Percentiles rank a stretch among this genome's conserved stretches.
Evolutionary conservation across 2,888 invertebrate genomes (phyloP).

Genomic region (Parelbella ahira): DNA sequence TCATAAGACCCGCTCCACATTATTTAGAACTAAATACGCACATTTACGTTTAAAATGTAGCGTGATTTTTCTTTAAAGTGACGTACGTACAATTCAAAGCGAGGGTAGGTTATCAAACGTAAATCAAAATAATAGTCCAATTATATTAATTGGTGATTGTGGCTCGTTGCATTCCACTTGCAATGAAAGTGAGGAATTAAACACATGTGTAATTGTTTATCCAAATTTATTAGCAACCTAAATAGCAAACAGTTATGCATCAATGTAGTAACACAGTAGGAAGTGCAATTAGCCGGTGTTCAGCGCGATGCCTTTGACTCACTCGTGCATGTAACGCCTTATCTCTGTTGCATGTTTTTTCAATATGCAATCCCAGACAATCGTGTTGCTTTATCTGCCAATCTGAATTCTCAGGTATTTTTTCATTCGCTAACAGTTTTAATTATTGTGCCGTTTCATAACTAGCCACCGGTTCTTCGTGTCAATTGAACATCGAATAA

Average conservation of each 20-base stretch:
- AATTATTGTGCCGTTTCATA: conserved; percentile 74
- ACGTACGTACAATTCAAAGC: no score
- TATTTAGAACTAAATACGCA: no score
- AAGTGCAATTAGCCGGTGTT: conserved; percentile 72
- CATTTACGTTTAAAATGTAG: no score
- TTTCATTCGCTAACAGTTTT: conserved; percentile 69
- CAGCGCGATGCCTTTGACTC: conserved; percentile 64
- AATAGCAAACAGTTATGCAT: conserved; percentile 41
- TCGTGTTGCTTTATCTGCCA: conserved; percentile 67
- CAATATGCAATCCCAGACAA: conserved; percentile 78
- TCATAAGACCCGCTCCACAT: conserved; percentile 6
- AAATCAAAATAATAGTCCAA: conserved; percentile 15
- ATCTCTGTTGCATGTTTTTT: conserved; percentile 80
- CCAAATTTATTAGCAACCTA: conserved; percentile 30
- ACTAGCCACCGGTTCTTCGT: conserved; percentile 58
- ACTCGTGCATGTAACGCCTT: conserved; percentile 74
- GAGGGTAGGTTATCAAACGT: conserved; percentile 13
- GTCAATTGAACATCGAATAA: conserved; percentile 59
- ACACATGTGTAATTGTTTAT: conserved; percentile 24
- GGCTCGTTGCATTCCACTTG: conserved; percentile 14
- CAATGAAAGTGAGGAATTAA: conserved; percentile 31
- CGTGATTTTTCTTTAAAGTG: no score
- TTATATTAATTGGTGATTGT: conserved; percentile 21
- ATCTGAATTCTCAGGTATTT: conserved; percentile 77
- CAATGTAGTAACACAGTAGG: conserved; percentile 71